A percentile compares a stretch with the other conserved stretches of the same genome.
phyloP scores from a whole-genome alignment of 2,888 invertebrate genomes.

The Cerastis rubricosa region DNA sequence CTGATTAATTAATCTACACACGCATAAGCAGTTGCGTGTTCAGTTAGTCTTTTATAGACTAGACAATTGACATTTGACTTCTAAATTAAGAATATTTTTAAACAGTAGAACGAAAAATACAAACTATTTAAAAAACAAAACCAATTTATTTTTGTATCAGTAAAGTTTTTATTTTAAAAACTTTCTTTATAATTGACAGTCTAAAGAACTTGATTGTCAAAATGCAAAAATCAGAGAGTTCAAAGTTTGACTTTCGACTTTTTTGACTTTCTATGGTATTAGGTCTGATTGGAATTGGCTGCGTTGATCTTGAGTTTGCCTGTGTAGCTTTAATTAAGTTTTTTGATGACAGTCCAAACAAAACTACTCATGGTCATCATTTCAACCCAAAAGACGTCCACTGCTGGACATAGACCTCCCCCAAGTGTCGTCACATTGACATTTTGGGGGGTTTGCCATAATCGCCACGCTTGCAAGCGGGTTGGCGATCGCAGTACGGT shows the following conservation, averaged over 20 bases:
- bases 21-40: too few relatives aligned
- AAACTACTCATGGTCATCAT: too few relatives aligned
- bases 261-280: constrained; percentile 9
- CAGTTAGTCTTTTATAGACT: not conserved
- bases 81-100: not conserved
- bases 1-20: not conserved
- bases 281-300: too few relatives aligned
- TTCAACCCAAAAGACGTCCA: too few relatives aligned
- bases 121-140: not conserved
- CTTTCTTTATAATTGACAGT: not conserved
- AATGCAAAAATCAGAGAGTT: not conserved
- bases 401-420: too few relatives aligned
- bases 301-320: too few relatives aligned
- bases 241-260: not conserved
- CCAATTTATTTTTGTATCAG: not conserved
- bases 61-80: not conserved
- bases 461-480: too few relatives aligned
- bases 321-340: not conserved
- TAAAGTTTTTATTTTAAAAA: not conserved
- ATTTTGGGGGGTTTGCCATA: too few relatives aligned
- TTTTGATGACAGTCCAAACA: constrained; percentile 3
- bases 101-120: not conserved
- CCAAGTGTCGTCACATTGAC: too few relatives aligned
- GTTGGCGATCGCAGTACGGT: too few relatives aligned
- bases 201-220: not conserved